These are phyloP conservation scores for Philonicus albiceps DNA, from an alignment of 2,888 invertebrate genomes.

Conservation along the genomic window DNA sequence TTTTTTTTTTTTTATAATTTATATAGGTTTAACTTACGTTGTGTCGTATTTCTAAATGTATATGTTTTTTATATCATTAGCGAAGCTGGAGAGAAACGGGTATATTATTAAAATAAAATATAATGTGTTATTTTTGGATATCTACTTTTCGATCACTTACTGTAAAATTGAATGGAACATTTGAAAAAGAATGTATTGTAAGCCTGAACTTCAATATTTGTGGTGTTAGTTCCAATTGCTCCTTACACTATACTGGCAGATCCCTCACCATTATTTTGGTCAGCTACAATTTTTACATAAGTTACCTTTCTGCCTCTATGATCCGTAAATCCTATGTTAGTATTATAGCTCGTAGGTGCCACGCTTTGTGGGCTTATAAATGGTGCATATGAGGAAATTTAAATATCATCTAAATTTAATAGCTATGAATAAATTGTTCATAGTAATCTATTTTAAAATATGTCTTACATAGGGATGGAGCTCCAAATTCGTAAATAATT, in stretches of 20 bases:
- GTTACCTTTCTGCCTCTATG: neutral
- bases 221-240: neutral
- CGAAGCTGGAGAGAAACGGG: neutral
- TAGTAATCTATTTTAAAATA: neutral
- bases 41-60: too few species aligned
- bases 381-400: neutral
- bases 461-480: neutral
- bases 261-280: neutral
- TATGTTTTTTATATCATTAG: neutral
- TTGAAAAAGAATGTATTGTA: too few species aligned
- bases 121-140: too few species aligned
- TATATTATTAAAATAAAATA: too few species aligned
- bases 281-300: neutral
- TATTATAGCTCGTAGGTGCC: neutral
- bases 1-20: neutral
- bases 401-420: neutral
- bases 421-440: neutral
- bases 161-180: neutral
- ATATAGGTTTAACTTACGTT: too few species aligned
- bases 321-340: neutral
- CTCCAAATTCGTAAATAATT: neutral
- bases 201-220: neutral
- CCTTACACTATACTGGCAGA: neutral
- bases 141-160: too few species aligned
- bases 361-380: rapidly evolving